Evolutionary conservation across 2,888 invertebrate species (phyloP).

Genomic region (Conomelus anceps): DNA sequence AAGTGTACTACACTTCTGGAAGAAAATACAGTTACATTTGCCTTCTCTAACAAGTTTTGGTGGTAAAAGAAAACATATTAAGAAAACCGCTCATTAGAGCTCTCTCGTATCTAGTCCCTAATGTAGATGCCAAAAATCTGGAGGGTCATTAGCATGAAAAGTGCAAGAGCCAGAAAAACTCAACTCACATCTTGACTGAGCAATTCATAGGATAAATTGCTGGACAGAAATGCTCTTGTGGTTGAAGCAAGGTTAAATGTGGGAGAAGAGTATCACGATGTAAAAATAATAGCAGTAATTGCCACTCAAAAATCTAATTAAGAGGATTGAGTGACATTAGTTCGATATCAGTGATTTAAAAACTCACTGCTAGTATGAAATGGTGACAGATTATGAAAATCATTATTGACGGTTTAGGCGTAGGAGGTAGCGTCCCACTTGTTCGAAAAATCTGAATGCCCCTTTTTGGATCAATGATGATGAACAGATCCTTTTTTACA

Average conservation of each 20-base stretch:
- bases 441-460: too few species aligned
- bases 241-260: neutral
- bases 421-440: too few species aligned
- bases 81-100: neutral
- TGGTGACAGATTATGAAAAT: neutral
- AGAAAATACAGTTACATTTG: neutral
- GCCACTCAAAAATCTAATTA: neutral
- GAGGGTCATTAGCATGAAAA: neutral
- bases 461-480: too few species aligned
- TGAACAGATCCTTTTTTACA: too few species aligned
- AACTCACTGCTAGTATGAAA: neutral
- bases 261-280: neutral
- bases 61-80: neutral
- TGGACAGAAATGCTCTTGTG: neutral
- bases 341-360: neutral
- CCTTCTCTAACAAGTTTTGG: neutral
- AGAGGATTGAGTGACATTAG: neutral
- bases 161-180: neutral
- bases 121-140: neutral
- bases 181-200: neutral
- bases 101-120: neutral
- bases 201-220: neutral
- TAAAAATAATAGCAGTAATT: neutral
- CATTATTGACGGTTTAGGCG: too few species aligned
- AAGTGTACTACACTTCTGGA: neutral